Evolutionary conservation across 2,113 vertebrate genomes (phyloP), one percentile per base, ranked within the genome.

Genomic region (Takifugu bimaculatus): DNA sequence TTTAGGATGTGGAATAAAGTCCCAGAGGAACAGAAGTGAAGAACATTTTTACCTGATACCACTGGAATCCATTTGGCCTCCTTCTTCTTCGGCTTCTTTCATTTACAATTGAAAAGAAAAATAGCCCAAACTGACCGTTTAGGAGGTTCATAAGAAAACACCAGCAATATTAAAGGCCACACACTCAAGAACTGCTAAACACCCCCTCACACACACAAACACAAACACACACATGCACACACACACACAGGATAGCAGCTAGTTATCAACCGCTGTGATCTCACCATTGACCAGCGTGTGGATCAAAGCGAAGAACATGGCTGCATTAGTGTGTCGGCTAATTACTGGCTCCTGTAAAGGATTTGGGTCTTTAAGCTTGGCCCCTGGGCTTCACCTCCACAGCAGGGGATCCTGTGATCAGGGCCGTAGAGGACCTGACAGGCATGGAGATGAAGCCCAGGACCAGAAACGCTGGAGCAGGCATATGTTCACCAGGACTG

Each of bases 291-390:
- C 85, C 79, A 73, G 70, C 13, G 61, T 43, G 57, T 35, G 61
- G 81, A 87, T 87, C 79, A 87, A 83, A 83, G 73, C 5, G 6
- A 55, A 63, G 42, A 72, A 65, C 66, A 48, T 61, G 56, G 70
- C 76, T 75, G 62, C 54, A 65, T 67, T 76, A 44, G 53, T 3
- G 57, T 77, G 76, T 61, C 43, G 62, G 76, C 68, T 84, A 80
- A 85, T 82, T 80, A 87, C 55, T 13, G 32, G 57, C 58, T 60
- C 63, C 79, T 80, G 79, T 83, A 79, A 75, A 77, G 77, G 78
- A 78, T 83, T 79, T 70, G 0, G 63, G 74, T 81, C 66, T 80
- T 78, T 83, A 76, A 79, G 74, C 68, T 2, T 28, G 74, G 68
- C 75, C 80, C 72, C 65, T 50, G 63, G 78, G 77, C 65, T 67